phyloP scores from a whole-genome alignment of 2,113 vertebrate species.

The Condylura cristata region DNA sequence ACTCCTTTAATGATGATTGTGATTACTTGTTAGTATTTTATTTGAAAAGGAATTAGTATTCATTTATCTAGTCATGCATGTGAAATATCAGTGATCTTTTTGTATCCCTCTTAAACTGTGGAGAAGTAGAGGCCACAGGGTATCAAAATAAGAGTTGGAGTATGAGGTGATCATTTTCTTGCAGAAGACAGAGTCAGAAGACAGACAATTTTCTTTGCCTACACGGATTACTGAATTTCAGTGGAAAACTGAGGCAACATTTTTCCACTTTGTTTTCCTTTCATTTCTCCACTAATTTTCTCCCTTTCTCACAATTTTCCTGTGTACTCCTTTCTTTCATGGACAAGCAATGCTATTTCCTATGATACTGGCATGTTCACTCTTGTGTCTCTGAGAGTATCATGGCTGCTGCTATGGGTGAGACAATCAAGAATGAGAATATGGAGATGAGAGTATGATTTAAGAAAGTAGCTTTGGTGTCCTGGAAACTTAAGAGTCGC shows the following conservation, averaged over 20 bases:
- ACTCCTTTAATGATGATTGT: not conserved
- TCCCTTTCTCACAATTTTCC: not conserved
- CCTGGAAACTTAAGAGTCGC: too few species aligned
- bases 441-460: not conserved
- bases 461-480: not conserved
- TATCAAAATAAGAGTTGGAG: too few species aligned
- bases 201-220: too few species aligned
- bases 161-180: too few species aligned
- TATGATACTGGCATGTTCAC: not conserved
- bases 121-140: too few species aligned
- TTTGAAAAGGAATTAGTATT: not conserved
- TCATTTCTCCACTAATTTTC: not conserved
- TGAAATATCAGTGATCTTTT: too few species aligned
- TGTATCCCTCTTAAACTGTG: too few species aligned
- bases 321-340: not conserved
- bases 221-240: too few species aligned
- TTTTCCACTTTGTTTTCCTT: not conserved
- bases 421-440: too few species aligned
- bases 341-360: not conserved
- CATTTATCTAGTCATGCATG: too few species aligned
- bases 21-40: not conserved
- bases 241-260: not conserved
- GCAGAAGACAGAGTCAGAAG: too few species aligned
- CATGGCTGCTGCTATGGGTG: not conserved
- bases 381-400: not conserved